phyloP scores from a whole-genome alignment of 2,888 invertebrate genomes.

The Campoplex capitator region DNA sequence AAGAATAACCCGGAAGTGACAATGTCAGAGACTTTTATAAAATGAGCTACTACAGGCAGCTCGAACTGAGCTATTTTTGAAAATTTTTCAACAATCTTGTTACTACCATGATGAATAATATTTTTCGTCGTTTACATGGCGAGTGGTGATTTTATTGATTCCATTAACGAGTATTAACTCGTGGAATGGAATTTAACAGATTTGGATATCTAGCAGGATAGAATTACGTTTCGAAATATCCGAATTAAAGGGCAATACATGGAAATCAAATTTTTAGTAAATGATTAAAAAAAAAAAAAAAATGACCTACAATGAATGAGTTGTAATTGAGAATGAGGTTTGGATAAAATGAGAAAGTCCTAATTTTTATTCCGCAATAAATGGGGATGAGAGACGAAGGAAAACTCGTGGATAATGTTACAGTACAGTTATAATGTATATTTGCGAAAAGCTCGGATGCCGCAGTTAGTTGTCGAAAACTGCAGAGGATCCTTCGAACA shows the following conservation, averaged over 20 bases:
- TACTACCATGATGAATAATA: neutral
- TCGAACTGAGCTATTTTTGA: neutral
- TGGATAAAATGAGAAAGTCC: neutral
- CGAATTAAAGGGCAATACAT: neutral
- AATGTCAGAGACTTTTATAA: neutral
- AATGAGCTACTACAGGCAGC: neutral
- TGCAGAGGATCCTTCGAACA: conserved; percentile 71
- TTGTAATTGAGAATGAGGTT: neutral
- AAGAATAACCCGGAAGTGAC: neutral
- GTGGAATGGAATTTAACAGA: neutral
- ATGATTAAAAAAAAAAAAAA: neutral
- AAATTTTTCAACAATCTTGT: neutral
- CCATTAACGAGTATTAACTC: neutral
- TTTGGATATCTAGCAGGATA: no score
- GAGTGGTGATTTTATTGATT: neutral
- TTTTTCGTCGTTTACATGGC: neutral
- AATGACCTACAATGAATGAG: neutral
- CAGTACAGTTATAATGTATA: conserved; percentile 4
- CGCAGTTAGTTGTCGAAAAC: conserved; percentile 52
- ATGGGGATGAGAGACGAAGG: conserved; percentile 40
- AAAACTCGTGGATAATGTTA: conserved; percentile 1
- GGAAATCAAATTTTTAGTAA: neutral
- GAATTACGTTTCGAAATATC: neutral
- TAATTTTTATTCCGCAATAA: conserved; percentile 68
- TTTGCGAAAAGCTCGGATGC: conserved; percentile 28